phyloP scores from a whole-genome alignment of 2,888 invertebrate genomes.

The Macrophya annulata region DNA sequence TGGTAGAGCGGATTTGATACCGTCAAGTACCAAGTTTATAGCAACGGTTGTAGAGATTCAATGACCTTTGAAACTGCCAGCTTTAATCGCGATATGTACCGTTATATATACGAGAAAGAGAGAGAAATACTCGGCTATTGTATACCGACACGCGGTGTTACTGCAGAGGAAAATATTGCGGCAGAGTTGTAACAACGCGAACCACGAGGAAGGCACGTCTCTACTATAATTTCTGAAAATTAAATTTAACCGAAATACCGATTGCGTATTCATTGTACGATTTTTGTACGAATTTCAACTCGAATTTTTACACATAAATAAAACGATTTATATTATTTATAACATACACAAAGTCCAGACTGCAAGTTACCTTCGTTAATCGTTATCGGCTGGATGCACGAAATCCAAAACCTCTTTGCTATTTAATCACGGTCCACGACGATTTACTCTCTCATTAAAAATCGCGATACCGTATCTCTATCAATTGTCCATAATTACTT shows the following conservation, averaged over 20 bases:
- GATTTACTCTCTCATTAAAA: slow-evolving; percentile 8
- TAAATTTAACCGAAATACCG: slow-evolving; percentile 40
- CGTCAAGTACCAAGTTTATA: slow-evolving; percentile 13
- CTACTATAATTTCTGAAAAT: slow-evolving; percentile 41
- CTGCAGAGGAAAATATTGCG: slow-evolving; percentile 29
- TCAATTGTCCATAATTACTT: not conserved
- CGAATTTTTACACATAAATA: not conserved
- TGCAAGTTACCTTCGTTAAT: not conserved
- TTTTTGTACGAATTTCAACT: slow-evolving; percentile 4
- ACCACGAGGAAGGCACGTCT: slow-evolving; percentile 38
- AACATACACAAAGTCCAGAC: not conserved
- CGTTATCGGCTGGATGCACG: not conserved
- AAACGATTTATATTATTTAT: not conserved
- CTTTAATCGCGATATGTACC: slow-evolving; percentile 42
- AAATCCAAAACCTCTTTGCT: not conserved
- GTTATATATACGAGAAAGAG: not conserved
- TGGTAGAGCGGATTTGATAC: not conserved
- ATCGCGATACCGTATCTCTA: not conserved
- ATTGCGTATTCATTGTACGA: slow-evolving; percentile 50
- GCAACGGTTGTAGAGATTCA: slow-evolving; percentile 5
- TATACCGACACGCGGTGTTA: slow-evolving; percentile 28
- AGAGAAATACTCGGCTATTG: slow-evolving; percentile 28
- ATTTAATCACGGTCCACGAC: not conserved
- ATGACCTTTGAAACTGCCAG: slow-evolving; percentile 48
- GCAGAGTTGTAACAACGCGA: slow-evolving; percentile 9